Evolutionary conservation across 2,888 invertebrate species (phyloP), one percentile per base, ranked within the genome.

Genomic region (Yponomeuta evonymella): DNA sequence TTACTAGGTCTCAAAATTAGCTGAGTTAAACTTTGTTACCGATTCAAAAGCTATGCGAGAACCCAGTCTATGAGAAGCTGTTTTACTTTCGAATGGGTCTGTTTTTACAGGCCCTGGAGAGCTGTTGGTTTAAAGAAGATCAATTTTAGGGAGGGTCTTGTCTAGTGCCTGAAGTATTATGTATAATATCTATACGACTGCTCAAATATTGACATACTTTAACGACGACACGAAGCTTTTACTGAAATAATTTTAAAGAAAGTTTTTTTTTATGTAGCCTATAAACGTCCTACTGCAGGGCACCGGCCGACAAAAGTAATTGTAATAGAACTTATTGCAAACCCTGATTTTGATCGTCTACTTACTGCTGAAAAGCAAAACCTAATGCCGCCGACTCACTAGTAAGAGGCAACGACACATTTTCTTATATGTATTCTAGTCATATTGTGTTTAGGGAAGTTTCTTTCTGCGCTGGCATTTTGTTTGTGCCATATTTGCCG

Each of bases 381-480:
- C 43, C 43, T 43, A 43, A 23, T 1, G 23, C 9, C 43, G 43
- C 15, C 51, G 51, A 58, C 51, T 58, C 15, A 58, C 12, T 58
- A 4, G 51, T 15, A 58, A 58, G 30, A 29, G 64, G n/a, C 10
- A 64, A 64, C 30, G 30, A 64, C 30, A 64, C 23, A 64, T 29
- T 64, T 63, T 64, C 29, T 64, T n/a, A 5, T 64, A 29, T 64
- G 30, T 64, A 73, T 76, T 76, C 75, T 72, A 70, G 72, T 72
- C 75, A 77, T 76, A 75, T 75, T 80, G 74, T 77, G 76, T 78
- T 79, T 81, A 78, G 75, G 75, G 77, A 75, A 77, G 79, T 78
- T 81, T 82, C 84, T 83, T 77, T 77, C 78, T 76, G 15, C 15
- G 12, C 51, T 65, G 65, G 33, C 48, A 67, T 23, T 48, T 23